Evolutionary conservation across 1,140 invertebrate genomes (phyloP).

Genomic region (Andrena cerasifolii): DNA sequence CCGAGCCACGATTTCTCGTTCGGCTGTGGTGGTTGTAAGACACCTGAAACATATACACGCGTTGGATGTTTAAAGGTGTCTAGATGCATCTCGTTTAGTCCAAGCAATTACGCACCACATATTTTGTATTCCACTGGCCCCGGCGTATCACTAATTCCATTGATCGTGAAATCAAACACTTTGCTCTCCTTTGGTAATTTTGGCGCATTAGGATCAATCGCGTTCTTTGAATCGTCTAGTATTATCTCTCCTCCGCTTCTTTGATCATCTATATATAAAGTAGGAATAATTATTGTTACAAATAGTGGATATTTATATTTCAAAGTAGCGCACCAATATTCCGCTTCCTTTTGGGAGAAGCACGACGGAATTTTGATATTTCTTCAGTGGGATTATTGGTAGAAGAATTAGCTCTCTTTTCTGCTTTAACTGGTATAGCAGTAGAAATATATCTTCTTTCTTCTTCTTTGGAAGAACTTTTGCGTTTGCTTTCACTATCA

Average conservation of each 20-base stretch:
- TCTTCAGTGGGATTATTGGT: neutral
- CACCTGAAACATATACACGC: constrained; percentile 24
- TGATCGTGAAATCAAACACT: constrained; percentile 47
- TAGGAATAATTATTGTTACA: neutral
- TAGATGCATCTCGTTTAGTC: neutral
- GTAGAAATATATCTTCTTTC: neutral
- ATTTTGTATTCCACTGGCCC: constrained; percentile 55
- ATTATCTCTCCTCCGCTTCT: neutral
- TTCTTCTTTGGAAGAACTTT: too few species aligned
- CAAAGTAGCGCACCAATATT: neutral
- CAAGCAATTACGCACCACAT: constrained; percentile 42
- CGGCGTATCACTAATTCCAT: constrained; percentile 33
- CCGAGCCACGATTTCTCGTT: constrained; percentile 56
- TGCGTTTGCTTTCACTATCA: too few species aligned
- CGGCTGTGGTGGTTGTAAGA: constrained; percentile 31
- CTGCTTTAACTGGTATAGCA: neutral
- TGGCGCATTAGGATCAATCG: neutral
- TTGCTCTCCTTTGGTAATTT: constrained; percentile 8
- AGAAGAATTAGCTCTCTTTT: neutral
- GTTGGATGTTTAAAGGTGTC: constrained; percentile 3
- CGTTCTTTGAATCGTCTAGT: neutral
- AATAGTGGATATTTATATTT: neutral
- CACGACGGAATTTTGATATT: neutral
- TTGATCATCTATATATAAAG: neutral
- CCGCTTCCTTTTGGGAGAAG: neutral